Base-by-base conservation (phyloP, 2,888 invertebrate genomes). In the Erebia ligea region DNA sequence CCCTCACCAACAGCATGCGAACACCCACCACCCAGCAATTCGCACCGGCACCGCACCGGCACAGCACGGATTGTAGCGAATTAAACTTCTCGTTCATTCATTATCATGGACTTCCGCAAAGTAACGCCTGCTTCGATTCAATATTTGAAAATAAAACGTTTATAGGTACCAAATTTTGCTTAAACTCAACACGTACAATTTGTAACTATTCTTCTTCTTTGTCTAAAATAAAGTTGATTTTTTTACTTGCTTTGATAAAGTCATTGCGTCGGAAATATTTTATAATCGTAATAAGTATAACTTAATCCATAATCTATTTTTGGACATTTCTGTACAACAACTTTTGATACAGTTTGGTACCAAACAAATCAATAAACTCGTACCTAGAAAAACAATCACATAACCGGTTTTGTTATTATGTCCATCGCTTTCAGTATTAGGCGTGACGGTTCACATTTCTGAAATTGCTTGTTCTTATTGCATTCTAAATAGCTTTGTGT, bases 301-400 rank as follows among this genome's bases (percentile, higher is more conserved):
- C 11, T 45, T 45, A 48, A 21, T 48, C 6, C 19, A 21, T 62
- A 13, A 21, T 45, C 11, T 15, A 8, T 17, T 42, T 59, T 5
- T 58, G 15, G 25, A 34, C 5, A n/a, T 34, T 58, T 58, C 15
- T 11, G 17, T n/a, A 59, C 9, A 17, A 59, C 2, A 21, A 45
- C 42, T 61, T 61, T 19, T 17, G 19, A 15, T 48, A 58, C 21
- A 48, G 34, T 34, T 34, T 1, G 11, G 11, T 45, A 45, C 15
- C 19, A 62, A 56, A 61, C 15, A 8, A 62, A 48, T 21, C 21
- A 48, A 48, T 48, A 13, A 19, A n/a, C 45, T 59, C 40, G 34
- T 62, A 62, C 62, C 15, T 62, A 21, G 62, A 48, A 62, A 62
- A 62, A 62, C 62, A 61, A 45, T 62, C 45, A 62, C 62, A 15